Conservation (phyloP, 2,888 invertebrate genomes). For the Drosophila suboccidentalis region DNA sequence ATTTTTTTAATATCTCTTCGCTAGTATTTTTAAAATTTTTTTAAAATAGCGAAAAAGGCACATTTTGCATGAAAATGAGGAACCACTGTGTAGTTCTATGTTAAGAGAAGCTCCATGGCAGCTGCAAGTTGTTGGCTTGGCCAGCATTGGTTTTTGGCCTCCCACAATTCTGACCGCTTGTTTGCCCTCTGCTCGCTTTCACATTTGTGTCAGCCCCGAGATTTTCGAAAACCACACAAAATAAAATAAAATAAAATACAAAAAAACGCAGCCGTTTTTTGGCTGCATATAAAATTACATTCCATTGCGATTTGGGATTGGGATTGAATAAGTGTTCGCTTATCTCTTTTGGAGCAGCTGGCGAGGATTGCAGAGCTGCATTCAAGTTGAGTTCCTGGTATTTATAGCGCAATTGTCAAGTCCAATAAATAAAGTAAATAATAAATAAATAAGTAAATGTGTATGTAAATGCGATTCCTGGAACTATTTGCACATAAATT, state of each 20-base stretch:
- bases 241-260: slow-evolving; percentile 11
- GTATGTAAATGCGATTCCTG: not conserved
- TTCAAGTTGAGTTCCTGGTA: slow-evolving; percentile 12
- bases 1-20: no score
- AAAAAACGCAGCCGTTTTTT: slow-evolving; percentile 6
- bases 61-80: no score
- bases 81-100: slow-evolving; percentile 6
- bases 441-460: slow-evolving; percentile 3
- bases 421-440: slow-evolving; percentile 17
- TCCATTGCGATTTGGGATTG: slow-evolving; percentile 17
- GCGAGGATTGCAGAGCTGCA: slow-evolving; percentile 9
- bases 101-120: not conserved
- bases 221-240: slow-evolving; percentile 14
- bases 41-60: no score
- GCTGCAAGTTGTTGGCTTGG: slow-evolving; percentile 10
- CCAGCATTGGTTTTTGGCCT: slow-evolving; percentile 14
- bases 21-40: no score
- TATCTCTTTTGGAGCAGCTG: slow-evolving; percentile 11
- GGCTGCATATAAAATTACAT: slow-evolving; percentile 31
- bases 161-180: slow-evolving; percentile 36
- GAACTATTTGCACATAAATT: not conserved
- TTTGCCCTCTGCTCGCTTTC: slow-evolving; percentile 16
- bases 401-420: slow-evolving; percentile 23
- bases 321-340: slow-evolving; percentile 26
- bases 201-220: slow-evolving; percentile 31